Percentiles rank a stretch among this genome's conserved stretches.
Evolutionary conservation across 2,888 invertebrate genomes (phyloP).

Genomic region (Rotaria sp.): DNA sequence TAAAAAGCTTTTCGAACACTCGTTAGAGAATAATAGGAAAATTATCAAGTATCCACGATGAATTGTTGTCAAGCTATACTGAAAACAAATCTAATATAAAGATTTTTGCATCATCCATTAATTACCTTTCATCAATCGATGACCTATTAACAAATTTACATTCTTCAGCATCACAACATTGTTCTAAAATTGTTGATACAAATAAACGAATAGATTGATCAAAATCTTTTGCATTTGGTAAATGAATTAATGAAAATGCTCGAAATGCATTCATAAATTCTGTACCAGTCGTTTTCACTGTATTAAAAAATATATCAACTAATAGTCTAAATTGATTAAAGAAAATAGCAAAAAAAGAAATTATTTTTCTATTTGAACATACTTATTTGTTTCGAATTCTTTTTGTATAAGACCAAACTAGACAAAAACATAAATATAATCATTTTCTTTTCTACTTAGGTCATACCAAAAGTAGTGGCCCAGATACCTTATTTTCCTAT

Average conservation of each 20-base stretch:
- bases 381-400: constrained; percentile 47
- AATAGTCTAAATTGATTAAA: constrained; percentile 47
- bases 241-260: constrained; percentile 47
- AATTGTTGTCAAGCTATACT: too few relatives aligned
- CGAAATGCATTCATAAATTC: constrained; percentile 62
- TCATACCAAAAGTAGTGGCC: too few relatives aligned
- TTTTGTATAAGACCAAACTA: constrained; percentile 49
- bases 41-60: too few relatives aligned
- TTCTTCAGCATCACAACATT: constrained; percentile 52
- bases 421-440: constrained; percentile 41
- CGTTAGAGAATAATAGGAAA: too few relatives aligned
- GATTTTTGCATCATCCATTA: too few relatives aligned
- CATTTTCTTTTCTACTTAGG: too few relatives aligned
- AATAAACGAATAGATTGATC: constrained; percentile 42
- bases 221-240: constrained; percentile 47
- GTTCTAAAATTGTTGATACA: constrained; percentile 41
- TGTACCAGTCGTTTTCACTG: constrained; percentile 64
- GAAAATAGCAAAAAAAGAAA: background rate
- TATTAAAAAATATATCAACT: constrained; percentile 60
- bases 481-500: too few relatives aligned
- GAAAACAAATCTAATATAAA: too few relatives aligned
- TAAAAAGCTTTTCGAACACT: too few relatives aligned
- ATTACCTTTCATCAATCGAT: constrained; percentile 45
- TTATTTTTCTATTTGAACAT: constrained; percentile 41
- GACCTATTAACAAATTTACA: constrained; percentile 46